A percentile compares a stretch with the other conserved stretches of the same genome.
These are phyloP conservation scores for Dendrocopos noguchii DNA, from an alignment of 2,113 vertebrate species.

Conservation along the genomic window DNA sequence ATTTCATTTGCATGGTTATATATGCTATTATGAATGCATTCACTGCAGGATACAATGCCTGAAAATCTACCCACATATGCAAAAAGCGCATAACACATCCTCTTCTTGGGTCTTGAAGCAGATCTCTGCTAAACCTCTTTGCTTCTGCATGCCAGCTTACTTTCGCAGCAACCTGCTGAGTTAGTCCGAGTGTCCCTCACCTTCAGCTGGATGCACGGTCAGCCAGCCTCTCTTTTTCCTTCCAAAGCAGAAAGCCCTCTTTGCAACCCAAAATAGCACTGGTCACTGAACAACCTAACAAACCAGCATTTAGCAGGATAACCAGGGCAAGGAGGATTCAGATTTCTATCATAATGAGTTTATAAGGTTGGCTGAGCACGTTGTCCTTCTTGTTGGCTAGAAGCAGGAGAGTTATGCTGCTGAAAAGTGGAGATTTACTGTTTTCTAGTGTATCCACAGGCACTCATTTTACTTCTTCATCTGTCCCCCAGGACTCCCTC, in stretches of 20 bases:
- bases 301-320: background rate
- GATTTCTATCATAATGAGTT: background rate
- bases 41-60: accelerated
- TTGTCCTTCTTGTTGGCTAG: background rate
- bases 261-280: background rate
- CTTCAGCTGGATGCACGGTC: accelerated
- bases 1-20: background rate
- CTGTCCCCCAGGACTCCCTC: background rate
- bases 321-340: background rate
- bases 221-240: background rate
- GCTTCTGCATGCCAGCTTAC: background rate
- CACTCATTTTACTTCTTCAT: background rate
- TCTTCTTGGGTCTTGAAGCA: background rate
- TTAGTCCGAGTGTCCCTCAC: background rate
- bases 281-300: background rate
- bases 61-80: background rate
- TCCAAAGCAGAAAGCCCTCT: background rate
- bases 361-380: background rate
- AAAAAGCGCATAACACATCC: background rate
- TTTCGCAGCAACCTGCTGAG: background rate
- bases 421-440: background rate
- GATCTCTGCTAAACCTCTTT: background rate
- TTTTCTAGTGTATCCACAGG: background rate
- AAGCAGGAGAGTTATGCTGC: background rate
- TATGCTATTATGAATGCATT: background rate